phyloP scores from a whole-genome alignment of 2,888 invertebrate species.

The Parnassius orleans region DNA sequence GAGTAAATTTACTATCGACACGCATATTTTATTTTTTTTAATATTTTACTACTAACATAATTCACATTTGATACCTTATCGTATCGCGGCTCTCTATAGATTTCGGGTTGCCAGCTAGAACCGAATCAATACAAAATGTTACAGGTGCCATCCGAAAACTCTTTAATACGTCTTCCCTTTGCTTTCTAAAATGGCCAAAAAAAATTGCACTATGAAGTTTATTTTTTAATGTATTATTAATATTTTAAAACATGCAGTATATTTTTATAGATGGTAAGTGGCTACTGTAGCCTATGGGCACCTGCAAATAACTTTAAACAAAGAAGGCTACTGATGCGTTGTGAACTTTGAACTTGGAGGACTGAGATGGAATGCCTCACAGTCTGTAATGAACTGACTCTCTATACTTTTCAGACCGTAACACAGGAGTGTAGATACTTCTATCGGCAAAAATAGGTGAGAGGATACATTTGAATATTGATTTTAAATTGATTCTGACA shows the following conservation, averaged over 20 bases:
- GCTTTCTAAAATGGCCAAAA: constrained; percentile 1
- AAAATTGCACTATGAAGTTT: not conserved
- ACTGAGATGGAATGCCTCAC: too few relatives aligned
- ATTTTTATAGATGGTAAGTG: too few relatives aligned
- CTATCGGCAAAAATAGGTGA: not conserved
- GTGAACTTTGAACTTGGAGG: too few relatives aligned
- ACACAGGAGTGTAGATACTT: not conserved
- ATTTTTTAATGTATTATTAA: not conserved
- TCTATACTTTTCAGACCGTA: too few relatives aligned
- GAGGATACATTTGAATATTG: not conserved
- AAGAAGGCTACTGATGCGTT: too few relatives aligned
- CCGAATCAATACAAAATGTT: not conserved
- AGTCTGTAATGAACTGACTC: too few relatives aligned
- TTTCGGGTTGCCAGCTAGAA: constrained; percentile 19
- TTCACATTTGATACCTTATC: constrained; percentile 5
- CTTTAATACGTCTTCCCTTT: constrained; percentile 2
- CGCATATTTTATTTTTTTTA: not conserved
- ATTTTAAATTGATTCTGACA: too few relatives aligned
- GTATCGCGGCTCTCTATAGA: constrained; percentile 3
- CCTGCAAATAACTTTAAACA: too few relatives aligned
- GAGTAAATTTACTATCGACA: not conserved
- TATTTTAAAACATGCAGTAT: not conserved
- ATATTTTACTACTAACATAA: not conserved
- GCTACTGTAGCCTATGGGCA: too few relatives aligned
- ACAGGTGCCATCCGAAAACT: constrained; percentile 1